Conservation (phyloP, 2,888 invertebrate species). For the Eilema depressum region DNA sequence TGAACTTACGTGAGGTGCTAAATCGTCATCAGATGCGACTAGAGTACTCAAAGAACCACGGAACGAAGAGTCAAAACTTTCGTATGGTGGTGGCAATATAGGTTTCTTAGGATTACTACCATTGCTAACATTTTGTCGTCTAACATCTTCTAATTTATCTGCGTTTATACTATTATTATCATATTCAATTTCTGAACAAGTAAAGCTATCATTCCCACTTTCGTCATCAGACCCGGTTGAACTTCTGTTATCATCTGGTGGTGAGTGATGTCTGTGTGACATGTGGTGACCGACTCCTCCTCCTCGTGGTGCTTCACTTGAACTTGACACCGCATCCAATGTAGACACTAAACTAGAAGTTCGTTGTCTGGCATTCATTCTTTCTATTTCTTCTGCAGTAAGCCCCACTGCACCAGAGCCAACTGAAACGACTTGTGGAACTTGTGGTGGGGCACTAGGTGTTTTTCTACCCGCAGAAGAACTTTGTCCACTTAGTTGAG, state of each 20-base stretch:
- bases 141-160: conserved; percentile 90
- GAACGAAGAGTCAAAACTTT: conserved; percentile 97
- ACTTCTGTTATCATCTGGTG: conserved; percentile 91
- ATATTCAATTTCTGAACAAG: conserved; percentile 99
- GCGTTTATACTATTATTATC: conserved; percentile 95
- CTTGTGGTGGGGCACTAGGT: conserved; percentile 89
- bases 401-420: conserved; percentile 92
- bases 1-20: conserved; percentile 93
- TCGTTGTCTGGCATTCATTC: conserved; percentile 94
- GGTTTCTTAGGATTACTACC: conserved; percentile 88
- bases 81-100: conserved; percentile 92
- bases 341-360: conserved; percentile 97
- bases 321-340: conserved; percentile 97
- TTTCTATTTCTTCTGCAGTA: conserved; percentile 97
- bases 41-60: conserved; percentile 97
- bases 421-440: conserved; percentile 89
- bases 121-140: conserved; percentile 86
- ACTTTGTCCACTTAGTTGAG: conserved; percentile 95
- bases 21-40: conserved; percentile 97
- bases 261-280: conserved; percentile 91
- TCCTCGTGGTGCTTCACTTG: conserved; percentile 92
- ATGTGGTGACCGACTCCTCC: conserved; percentile 89
- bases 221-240: conserved; percentile 95
- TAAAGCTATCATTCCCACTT: conserved; percentile 98
- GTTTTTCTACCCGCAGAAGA: conserved; percentile 93